Base-by-base conservation (phyloP, 64 coral and sea anemone species). In the Orbicella faveolata region DNA sequence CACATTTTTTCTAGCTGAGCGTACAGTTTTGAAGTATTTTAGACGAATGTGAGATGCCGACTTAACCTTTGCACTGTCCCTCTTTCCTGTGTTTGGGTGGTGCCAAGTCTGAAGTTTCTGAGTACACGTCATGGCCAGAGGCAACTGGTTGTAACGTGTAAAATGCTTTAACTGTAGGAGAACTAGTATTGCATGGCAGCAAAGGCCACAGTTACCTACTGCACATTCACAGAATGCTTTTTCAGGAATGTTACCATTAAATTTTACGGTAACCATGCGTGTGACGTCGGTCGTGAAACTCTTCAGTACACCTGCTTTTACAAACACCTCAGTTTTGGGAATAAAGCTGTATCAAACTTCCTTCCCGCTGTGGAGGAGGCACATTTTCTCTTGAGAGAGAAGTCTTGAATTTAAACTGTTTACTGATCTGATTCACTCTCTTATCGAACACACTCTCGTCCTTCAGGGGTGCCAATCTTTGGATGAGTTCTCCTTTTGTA, bases 381-480 rank as follows among this genome's bases (percentile, higher is more conserved):
- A 77, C 52, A 30, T 88, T 64, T 77, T 88, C 74, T 17, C 73
- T 76, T 19, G 87, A 39, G 34, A 88, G 74, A 62, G 87, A 64
- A 77, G 73, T 88, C 72, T 26, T 77, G n/a, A 88, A 76, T 78
- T 88, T 77, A 61, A 77, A 88, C 55, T 88, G 3, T 63, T 88
- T 88, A 41, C 73, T 61, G 37, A 88, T 88, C 11, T 62, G 52
- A 61, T 77, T 88, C 36, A 88, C 63, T 23, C 63, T 67, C 17
- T 23, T 67, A 23, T 67, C 63, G 21, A 67, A 67, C 21, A 67
- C 13, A 17, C 17, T 23, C 17, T 67, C 63, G 63, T 67, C 63
- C 75, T 67, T 84, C 12, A 89, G 64, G 41, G 75, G 87, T 19
- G 74, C 52, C 61, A 88, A 78, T 9, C 76, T 33, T 67, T 80